Evolutionary conservation across 2,888 invertebrate genomes (phyloP).

Genomic region (Tridacna gigas): DNA sequence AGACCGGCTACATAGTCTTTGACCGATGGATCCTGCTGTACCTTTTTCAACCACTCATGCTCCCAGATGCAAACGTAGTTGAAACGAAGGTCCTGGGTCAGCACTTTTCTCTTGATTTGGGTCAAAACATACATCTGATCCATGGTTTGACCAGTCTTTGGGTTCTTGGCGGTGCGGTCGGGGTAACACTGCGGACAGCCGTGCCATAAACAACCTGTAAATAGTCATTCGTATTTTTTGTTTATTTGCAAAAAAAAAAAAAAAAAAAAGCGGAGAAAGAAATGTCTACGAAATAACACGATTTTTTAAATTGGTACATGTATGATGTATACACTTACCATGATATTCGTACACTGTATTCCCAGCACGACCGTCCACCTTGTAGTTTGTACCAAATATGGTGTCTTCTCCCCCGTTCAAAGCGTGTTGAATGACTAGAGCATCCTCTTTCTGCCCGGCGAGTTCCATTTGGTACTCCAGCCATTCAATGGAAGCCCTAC

Average conservation of each 20-base stretch:
- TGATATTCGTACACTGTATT: slow-evolving; percentile 22
- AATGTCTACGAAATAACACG: background rate
- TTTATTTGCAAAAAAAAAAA: too few relatives aligned
- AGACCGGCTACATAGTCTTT: slow-evolving; percentile 10
- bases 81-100: background rate
- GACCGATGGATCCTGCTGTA: slow-evolving; percentile 30
- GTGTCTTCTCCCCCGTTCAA: slow-evolving; percentile 38
- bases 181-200: slow-evolving; percentile 9
- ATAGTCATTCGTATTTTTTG: too few relatives aligned
- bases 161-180: slow-evolving; percentile 1
- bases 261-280: background rate
- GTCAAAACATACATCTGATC: slow-evolving; percentile 23
- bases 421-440: slow-evolving; percentile 34
- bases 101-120: slow-evolving; percentile 1
- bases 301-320: background rate
- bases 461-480: slow-evolving; percentile 50
- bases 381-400: slow-evolving; percentile 36
- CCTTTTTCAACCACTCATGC: slow-evolving; percentile 36
- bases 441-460: background rate
- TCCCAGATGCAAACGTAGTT: slow-evolving; percentile 52
- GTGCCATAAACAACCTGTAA: slow-evolving; percentile 31
- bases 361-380: slow-evolving; percentile 19
- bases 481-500: slow-evolving; percentile 55
- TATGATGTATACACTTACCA: slow-evolving; percentile 4
- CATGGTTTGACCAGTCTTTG: slow-evolving; percentile 24